Evolutionary conservation across 1,140 invertebrate species (phyloP).

Genomic region (Berghia stephanieae): DNA sequence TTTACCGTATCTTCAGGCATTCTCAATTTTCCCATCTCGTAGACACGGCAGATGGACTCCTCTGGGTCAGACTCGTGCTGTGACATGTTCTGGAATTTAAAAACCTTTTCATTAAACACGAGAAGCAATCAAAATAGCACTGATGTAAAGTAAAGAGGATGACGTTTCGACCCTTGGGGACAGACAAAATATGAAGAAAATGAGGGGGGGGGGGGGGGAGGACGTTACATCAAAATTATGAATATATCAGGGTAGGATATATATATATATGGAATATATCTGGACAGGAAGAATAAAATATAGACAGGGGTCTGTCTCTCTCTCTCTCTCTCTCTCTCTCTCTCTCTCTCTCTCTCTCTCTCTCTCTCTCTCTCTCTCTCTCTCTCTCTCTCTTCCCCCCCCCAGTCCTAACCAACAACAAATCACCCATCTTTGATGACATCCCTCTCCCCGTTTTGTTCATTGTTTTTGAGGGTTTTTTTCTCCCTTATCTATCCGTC

Average conservation of each 20-base stretch:
- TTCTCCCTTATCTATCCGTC: too few species aligned
- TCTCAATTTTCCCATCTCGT: slow-evolving; percentile 68
- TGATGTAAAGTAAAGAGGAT: background rate
- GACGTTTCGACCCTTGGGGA: background rate
- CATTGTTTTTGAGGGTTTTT: too few species aligned
- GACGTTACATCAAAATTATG: background rate
- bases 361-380: too few species aligned
- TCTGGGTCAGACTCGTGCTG: slow-evolving; percentile 52
- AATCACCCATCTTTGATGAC: too few species aligned
- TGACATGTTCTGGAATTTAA: slow-evolving; percentile 53
- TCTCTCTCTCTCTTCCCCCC: too few species aligned
- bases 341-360: too few species aligned
- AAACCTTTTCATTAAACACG: background rate
- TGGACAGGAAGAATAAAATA: too few species aligned
- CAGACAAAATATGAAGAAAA: background rate
- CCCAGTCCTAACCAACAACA: too few species aligned
- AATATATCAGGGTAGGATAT: background rate
- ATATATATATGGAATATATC: too few species aligned
- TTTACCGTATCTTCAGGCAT: slow-evolving; percentile 73
- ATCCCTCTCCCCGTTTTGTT: too few species aligned
- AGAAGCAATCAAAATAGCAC: background rate
- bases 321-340: too few species aligned
- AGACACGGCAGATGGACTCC: slow-evolving; percentile 68
- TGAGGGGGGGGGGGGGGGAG: background rate
- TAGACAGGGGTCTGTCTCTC: too few species aligned